Conservation (phyloP, 2,888 invertebrate genomes). For the Lampropteryx suffumata region DNA sequence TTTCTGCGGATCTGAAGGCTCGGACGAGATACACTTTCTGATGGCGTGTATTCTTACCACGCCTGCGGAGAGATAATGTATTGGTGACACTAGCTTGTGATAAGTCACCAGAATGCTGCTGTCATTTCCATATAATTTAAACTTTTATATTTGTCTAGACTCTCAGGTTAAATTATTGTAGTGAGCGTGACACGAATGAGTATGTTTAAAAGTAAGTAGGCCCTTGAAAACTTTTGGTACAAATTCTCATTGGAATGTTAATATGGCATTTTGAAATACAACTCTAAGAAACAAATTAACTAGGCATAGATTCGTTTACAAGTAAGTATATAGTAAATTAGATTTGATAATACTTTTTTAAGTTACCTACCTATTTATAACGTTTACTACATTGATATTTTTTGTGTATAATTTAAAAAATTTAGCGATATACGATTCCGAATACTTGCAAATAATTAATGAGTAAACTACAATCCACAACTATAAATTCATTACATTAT, state of each 20-base stretch:
- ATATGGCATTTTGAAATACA: slow-evolving; percentile 1
- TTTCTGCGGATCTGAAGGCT: no score
- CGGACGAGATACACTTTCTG: no score
- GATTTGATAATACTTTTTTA: slow-evolving; percentile 9
- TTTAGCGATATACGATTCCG: not conserved
- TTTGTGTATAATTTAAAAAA: slow-evolving; percentile 4
- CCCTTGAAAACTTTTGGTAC: not conserved
- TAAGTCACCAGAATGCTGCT: no score
- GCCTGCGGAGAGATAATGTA: no score
- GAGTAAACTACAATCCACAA: not conserved
- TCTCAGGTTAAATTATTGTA: no score
- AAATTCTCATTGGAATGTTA: not conserved
- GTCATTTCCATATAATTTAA: no score
- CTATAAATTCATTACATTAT: not conserved
- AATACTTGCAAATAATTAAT: slow-evolving; percentile 1
- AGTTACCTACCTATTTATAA: not conserved
- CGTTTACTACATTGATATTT: not conserved
- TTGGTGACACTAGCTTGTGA: no score
- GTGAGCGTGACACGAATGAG: no score
- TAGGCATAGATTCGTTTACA: not conserved
- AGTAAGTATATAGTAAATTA: not conserved
- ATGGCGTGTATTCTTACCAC: no score
- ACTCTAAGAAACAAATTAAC: no score
- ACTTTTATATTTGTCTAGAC: no score
- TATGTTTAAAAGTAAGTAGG: no score